These are phyloP conservation scores for Ephestia elutella DNA, from an alignment of 1,140 invertebrate genomes.

Conservation along the genomic window DNA sequence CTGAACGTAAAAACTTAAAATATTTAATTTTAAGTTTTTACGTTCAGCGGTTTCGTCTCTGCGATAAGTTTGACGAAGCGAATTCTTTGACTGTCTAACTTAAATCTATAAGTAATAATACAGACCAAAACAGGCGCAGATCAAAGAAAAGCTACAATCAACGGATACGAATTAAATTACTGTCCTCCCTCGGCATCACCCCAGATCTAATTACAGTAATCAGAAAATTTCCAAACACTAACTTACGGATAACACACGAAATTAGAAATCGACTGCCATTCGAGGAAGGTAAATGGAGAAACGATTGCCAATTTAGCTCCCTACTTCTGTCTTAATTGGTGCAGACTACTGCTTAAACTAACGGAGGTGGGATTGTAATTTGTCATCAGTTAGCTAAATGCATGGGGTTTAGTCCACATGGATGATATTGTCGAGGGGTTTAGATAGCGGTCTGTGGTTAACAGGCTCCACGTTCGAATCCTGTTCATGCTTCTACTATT, in stretches of 20 bases:
- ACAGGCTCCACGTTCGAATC: too few species aligned
- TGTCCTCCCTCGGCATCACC: constrained; percentile 18
- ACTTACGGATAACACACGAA: constrained; percentile 40
- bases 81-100: too few species aligned
- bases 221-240: constrained; percentile 30
- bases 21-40: too few species aligned
- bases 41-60: too few species aligned
- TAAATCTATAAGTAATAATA: constrained; percentile 16
- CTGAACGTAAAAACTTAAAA: too few species aligned
- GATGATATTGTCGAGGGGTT: constrained; percentile 33
- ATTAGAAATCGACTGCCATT: constrained; percentile 58
- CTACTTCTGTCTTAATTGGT: constrained; percentile 67
- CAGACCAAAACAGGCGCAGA: constrained; percentile 21
- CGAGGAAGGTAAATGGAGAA: constrained; percentile 60
- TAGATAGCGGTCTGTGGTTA: neutral
- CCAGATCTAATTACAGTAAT: constrained; percentile 25
- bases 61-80: too few species aligned
- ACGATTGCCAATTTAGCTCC: constrained; percentile 71
- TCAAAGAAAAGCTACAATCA: constrained; percentile 17
- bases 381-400: constrained; percentile 63
- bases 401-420: too few species aligned
- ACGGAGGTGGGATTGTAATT: constrained; percentile 60
- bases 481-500: too few species aligned
- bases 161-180: constrained; percentile 27
- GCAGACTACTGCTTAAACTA: constrained; percentile 64